Evolutionary conservation across 2,113 vertebrate genomes (phyloP), one percentile per base, ranked within the genome.

Genomic region (Pomatostomus ruficeps): DNA sequence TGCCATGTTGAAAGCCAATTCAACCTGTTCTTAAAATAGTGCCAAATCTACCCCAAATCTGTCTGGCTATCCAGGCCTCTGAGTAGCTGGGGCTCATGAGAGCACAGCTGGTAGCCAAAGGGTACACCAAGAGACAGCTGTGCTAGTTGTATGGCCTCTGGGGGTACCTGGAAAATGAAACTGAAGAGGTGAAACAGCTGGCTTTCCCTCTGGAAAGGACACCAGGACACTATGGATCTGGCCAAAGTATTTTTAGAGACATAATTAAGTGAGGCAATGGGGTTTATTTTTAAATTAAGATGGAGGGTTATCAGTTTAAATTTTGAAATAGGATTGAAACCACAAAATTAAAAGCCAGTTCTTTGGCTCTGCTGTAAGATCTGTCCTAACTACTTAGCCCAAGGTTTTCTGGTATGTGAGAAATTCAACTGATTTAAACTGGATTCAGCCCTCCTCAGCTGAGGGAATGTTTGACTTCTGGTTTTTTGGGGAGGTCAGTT

Each of bases 301-400:
- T 55, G 59, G 29, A 65, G 12, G 22, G 28, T 89, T 88, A 85
- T 89, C 46, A 59, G 6, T 89, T 95, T 85, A 70, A 89, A 59
- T 83, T 85, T 77, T 83, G 89, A 93, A 91, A 94, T 26, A 67
- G 17, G 24, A 29, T 29, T 45, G 59, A 89, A 88, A 76, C 36
- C 78, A 80, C 58, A 79, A n/a, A 87, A 89, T 51, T 54, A 79
- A 83, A 92, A 88, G 23, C 46, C 38, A 63, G 5, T 80, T 67
- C 22, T 78, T 65, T 55, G 61, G 57, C 29, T 81, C 10, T 91
- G 8, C 42, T 72, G 2, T 20, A 72, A 66, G 51, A 62, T 19
- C 38, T 46, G 11, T 61, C 62, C 45, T 89, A 51, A 88, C 16
- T 74, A 45, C 46, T 61, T 33, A 73, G 54, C 33, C 28, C 58